Evolutionary conservation across 2,797 vertebrate genomes (phyloP).

Genomic region (Cyclura pinguis): DNA sequence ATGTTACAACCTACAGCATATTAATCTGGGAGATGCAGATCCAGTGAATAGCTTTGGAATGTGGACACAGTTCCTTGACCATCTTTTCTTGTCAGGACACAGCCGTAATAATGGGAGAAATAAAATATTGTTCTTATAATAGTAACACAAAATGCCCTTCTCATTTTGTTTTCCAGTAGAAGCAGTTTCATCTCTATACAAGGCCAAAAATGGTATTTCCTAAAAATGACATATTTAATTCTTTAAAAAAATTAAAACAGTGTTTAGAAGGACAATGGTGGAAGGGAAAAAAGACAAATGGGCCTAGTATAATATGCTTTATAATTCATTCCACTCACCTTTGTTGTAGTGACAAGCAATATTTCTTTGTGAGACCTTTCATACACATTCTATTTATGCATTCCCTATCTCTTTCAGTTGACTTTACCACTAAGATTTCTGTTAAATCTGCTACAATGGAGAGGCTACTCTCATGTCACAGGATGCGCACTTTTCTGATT

Average conservation of each 20-base stretch:
- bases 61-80: background rate
- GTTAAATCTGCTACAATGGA: background rate
- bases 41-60: background rate
- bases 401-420: background rate
- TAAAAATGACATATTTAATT: background rate
- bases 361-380: background rate
- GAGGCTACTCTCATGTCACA: background rate
- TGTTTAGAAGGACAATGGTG: background rate
- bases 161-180: background rate
- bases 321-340: background rate
- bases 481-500: background rate
- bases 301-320: background rate
- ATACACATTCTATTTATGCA: background rate
- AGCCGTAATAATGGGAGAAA: background rate
- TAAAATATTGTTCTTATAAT: background rate
- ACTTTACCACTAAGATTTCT: conserved; percentile 14
- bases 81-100: background rate
- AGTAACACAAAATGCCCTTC: background rate
- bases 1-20: background rate
- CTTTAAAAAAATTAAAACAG: background rate
- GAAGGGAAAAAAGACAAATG: background rate
- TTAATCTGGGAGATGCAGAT: background rate
- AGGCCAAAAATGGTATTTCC: background rate
- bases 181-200: background rate
- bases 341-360: background rate